A percentile compares a stretch with the other conserved stretches of the same genome.
phyloP scores from a whole-genome alignment of 2,797 vertebrate genomes.

The Synaphobranchus kaupii region DNA sequence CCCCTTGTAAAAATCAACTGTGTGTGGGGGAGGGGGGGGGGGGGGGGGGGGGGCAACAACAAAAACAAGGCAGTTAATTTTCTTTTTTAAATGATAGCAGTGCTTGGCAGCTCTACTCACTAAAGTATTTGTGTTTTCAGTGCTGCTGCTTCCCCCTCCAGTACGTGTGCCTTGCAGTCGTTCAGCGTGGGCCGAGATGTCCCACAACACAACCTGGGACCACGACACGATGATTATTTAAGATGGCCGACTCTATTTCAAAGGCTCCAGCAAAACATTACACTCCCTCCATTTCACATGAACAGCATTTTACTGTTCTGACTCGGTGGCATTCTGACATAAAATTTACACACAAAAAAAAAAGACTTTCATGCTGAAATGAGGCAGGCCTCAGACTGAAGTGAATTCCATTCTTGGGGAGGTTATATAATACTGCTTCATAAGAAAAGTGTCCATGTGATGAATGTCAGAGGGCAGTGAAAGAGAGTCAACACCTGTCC shows the following conservation, averaged over 20 bases:
- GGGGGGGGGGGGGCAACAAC: no score
- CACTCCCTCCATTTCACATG: not conserved
- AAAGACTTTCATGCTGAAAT: not conserved
- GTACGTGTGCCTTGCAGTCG: conserved; percentile 66
- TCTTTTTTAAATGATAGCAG: not conserved
- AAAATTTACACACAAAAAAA: not conserved
- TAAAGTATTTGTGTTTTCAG: conserved; percentile 45
- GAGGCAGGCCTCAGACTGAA: not conserved
- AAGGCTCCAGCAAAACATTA: not conserved
- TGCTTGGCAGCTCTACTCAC: conserved; percentile 58
- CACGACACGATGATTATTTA: conserved; percentile 33
- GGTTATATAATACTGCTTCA: conserved; percentile 12
- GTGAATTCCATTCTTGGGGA: not conserved
- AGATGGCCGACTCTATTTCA: not conserved
- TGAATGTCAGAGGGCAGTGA: conserved; percentile 13
- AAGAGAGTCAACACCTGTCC: conserved; percentile 81
- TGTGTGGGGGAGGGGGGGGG: no score
- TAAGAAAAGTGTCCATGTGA: conserved; percentile 20
- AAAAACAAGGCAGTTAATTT: not conserved
- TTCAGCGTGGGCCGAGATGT: conserved; percentile 76
- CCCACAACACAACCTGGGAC: conserved; percentile 86
- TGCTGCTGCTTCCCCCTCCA: conserved; percentile 43
- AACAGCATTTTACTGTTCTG: not conserved
- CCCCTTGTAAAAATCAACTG: not conserved
- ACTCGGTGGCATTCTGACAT: not conserved